Evolutionary conservation across 1,140 invertebrate species (phyloP).

Genomic region (Aphelenchoides avenae): DNA sequence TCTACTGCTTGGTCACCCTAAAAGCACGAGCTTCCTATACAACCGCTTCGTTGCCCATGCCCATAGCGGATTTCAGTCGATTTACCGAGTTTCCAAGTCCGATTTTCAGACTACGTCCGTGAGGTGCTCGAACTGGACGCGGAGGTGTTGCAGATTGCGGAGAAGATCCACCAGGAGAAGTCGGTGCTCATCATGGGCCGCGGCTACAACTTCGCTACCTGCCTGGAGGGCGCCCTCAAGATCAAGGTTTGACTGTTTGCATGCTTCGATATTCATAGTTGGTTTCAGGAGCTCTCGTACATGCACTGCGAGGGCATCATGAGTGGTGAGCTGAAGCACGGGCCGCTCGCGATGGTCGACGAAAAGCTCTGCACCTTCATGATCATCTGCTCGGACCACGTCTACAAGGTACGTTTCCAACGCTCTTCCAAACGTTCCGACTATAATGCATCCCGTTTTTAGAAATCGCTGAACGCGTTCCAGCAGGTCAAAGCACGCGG

Average conservation of each 20-base stretch:
- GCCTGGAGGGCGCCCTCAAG: conserved; percentile 92
- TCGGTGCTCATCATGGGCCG: conserved; percentile 95
- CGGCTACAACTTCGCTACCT: conserved; percentile 97
- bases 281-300: conserved; percentile 79
- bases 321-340: conserved; percentile 97
- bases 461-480: conserved; percentile 96
- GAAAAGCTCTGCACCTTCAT: conserved; percentile 95
- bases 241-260: conserved; percentile 51
- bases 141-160: conserved; percentile 79
- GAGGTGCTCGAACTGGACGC: conserved; percentile 78
- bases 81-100: too few species aligned
- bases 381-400: conserved; percentile 93
- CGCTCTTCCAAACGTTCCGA: too few species aligned
- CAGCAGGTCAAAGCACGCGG: conserved; percentile 71
- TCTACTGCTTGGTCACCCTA: not conserved
- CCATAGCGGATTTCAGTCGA: too few species aligned
- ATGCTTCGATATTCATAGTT: not conserved
- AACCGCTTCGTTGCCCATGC: too few species aligned
- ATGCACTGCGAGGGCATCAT: conserved; percentile 99
- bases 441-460: too few species aligned
- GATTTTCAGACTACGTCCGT: conserved; percentile 63
- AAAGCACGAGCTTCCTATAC: not conserved
- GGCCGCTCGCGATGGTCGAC: conserved; percentile 92
- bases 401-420: conserved; percentile 74
- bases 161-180: conserved; percentile 86